Evolutionary conservation across 2,888 invertebrate genomes (phyloP).

Genomic region (Cataglyphis livida): DNA sequence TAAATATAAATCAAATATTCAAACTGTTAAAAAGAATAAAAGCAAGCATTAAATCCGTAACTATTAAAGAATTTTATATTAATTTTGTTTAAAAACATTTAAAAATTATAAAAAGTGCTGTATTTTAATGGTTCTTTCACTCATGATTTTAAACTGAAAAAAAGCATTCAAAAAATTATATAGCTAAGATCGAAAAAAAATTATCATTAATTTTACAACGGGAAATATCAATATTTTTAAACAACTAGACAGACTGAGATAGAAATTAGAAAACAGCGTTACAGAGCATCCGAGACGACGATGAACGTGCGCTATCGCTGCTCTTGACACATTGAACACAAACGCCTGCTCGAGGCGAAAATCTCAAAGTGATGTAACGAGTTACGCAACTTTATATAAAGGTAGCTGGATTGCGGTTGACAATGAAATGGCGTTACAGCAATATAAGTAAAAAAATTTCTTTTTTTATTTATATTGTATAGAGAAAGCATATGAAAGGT

Average conservation of each 20-base stretch:
- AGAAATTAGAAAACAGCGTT: conserved; percentile 57
- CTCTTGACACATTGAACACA: conserved; percentile 46
- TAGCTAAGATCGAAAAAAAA: background rate
- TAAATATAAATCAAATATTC: background rate
- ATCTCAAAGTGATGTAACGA: conserved; percentile 32
- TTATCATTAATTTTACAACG: conserved; percentile 2
- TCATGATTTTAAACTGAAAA: background rate
- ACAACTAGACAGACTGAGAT: conserved; percentile 27
- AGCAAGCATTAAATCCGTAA: background rate
- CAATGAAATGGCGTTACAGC: background rate
- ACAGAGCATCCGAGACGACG: conserved; percentile 8
- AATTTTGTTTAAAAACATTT: background rate
- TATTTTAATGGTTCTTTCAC: background rate
- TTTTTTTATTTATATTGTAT: background rate
- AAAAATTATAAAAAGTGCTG: background rate
- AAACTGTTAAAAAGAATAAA: background rate
- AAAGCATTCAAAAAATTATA: background rate
- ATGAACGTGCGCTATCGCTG: conserved; percentile 5
- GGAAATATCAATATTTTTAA: conserved; percentile 46
- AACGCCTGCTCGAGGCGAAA: conserved; percentile 9
- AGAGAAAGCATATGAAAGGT: background rate
- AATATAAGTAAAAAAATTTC: background rate
- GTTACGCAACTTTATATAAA: conserved; percentile 41
- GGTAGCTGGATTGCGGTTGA: background rate
- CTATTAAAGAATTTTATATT: background rate